Base-by-base conservation (phyloP, 2,113 vertebrate species). In the Grallaria varia region DNA sequence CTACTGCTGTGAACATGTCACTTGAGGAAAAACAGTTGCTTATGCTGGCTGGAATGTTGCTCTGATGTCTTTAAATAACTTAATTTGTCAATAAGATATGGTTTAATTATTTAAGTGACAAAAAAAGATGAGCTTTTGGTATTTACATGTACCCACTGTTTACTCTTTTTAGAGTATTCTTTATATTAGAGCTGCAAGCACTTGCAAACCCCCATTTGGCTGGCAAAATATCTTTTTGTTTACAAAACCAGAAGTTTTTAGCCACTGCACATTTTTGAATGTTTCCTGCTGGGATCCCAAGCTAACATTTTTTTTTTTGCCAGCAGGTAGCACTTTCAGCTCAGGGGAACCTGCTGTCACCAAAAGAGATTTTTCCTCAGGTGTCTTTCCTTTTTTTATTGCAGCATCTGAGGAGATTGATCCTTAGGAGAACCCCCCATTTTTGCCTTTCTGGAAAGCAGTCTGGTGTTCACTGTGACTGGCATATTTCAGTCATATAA, bases 91-190 rank as follows among this genome's bases (percentile, higher is more conserved):
- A 59, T 84, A 86, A 96, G 87, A 90, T 94, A 56, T 10, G 4
- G 59, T 95, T 98, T 97, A 97, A 97, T 98, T 98, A 97, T 97
- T 98, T 94, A 98, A 95, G 78, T 94, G 83, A 93, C 88, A 79
- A 96, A 96, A 90, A 95, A 95, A 86, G 42, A 96, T 84, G n/a
- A 88, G 25, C 44, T 74, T 93, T 77, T 84, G 28, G 33, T 95
- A 93, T 96, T 97, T 97, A 74, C 92, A 94, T 94, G 49, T 93
- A 93, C 73, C 55, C 89, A 63, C 83, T 96, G 89, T 96, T 98
- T 96, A 95, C 76, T 94, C 80, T 85, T 89, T 95, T 93, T 83
- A 90, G 93, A 95, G 25, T 76, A 59, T 89, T 97, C 62, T 90
- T 79, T 86, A 75, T 95, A 64, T 86, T 94, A 84, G 69, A 93